Evolutionary conservation across 2,797 vertebrate species (phyloP).

Genomic region (Zalophus californianus): DNA sequence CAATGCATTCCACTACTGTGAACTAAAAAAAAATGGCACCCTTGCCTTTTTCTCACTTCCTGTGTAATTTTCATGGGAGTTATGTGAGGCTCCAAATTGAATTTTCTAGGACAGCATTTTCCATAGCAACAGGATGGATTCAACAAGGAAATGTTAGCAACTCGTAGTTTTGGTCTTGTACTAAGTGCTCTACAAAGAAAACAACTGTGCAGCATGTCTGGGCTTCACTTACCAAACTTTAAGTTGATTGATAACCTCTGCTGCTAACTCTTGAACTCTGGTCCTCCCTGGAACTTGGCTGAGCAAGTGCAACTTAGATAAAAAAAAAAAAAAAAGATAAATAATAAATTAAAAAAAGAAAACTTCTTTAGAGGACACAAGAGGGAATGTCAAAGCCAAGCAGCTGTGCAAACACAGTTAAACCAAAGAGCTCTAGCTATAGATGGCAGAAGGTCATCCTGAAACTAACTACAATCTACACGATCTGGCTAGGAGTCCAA

Average conservation of each 20-base stretch:
- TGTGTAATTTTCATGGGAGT: neutral
- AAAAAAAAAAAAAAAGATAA: neutral
- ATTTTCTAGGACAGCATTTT: neutral
- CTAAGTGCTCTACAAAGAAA: neutral
- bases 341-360: neutral
- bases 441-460: neutral
- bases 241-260: neutral
- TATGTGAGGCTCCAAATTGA: neutral
- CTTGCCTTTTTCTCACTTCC: neutral
- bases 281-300: neutral
- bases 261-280: neutral
- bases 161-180: neutral
- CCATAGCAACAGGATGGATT: neutral
- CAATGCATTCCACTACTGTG: neutral
- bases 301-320: neutral
- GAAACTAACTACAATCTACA: neutral
- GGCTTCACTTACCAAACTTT: neutral
- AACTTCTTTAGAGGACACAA: neutral
- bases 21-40: neutral
- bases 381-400: neutral
- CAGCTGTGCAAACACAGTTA: neutral
- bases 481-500: neutral
- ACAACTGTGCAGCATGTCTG: neutral
- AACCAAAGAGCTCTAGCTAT: neutral
- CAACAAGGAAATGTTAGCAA: neutral